Percentiles rank a stretch among this genome's conserved stretches.
Evolutionary conservation across 2,113 vertebrate genomes (phyloP).

Genomic region (Mohoua ochrocephala): DNA sequence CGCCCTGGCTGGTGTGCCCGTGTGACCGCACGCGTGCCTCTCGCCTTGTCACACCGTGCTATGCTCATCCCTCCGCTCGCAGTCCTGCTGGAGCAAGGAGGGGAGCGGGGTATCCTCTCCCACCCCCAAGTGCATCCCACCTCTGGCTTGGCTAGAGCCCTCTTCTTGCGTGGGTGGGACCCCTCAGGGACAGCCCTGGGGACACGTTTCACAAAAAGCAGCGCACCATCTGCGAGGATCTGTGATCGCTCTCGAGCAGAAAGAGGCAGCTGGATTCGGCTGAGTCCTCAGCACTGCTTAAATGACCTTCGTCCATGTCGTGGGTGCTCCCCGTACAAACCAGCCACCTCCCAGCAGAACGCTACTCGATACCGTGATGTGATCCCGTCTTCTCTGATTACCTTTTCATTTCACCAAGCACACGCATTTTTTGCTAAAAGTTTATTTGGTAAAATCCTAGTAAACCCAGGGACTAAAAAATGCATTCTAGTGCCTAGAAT

Average conservation of each 20-base stretch:
- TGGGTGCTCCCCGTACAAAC: background rate
- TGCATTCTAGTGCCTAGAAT: background rate
- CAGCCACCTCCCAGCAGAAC: background rate
- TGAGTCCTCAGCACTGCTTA: background rate
- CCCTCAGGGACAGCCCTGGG: background rate
- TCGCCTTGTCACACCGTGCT: background rate
- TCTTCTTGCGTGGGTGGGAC: background rate
- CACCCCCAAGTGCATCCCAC: background rate
- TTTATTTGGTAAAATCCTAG: background rate
- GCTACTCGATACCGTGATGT: background rate
- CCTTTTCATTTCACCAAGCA: constrained; percentile 6
- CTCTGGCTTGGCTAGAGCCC: background rate
- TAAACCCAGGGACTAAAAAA: background rate
- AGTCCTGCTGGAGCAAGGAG: background rate
- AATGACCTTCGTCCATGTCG: background rate
- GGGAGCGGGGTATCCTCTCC: background rate
- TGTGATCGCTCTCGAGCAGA: background rate
- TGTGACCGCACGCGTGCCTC: background rate
- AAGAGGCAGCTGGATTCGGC: constrained; percentile 1
- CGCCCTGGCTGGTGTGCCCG: background rate
- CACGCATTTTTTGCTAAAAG: background rate
- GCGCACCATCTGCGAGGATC: background rate
- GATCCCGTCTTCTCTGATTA: background rate
- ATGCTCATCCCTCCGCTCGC: rapidly evolving
- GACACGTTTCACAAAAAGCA: background rate